These are phyloP conservation scores for Apotomis betuletana DNA, from an alignment of 2,888 invertebrate species.

Conservation along the genomic window DNA sequence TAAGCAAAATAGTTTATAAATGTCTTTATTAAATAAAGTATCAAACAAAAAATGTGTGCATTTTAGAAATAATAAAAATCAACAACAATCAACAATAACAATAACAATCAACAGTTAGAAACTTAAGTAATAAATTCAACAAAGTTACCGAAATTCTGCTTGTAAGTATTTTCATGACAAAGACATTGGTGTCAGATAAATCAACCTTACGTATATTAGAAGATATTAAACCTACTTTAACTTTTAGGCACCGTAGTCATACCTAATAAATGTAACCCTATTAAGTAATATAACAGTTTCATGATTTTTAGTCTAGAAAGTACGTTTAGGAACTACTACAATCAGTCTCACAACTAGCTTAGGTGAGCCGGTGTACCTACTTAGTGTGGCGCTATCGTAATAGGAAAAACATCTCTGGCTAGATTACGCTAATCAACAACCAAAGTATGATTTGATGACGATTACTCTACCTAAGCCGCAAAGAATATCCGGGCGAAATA, in stretches of 20 bases:
- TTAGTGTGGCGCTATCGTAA: not conserved
- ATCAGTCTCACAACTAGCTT: slow-evolving; percentile 1
- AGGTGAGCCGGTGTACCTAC: too few species aligned
- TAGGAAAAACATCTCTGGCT: slow-evolving; percentile 1
- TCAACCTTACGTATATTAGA: not conserved
- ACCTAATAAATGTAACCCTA: slow-evolving; percentile 1
- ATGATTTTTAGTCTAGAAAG: not conserved
- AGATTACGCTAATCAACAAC: too few species aligned
- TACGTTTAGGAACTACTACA: slow-evolving; percentile 2
- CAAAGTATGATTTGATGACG: too few species aligned
- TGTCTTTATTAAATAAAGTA: slow-evolving; percentile 2
- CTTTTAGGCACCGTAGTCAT: not conserved
- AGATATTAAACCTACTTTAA: not conserved
- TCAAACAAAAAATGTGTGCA: not conserved
- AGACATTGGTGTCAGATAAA: slow-evolving; percentile 1
- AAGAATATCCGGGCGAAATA: too few species aligned
- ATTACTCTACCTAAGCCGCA: too few species aligned
- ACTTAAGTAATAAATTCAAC: not conserved
- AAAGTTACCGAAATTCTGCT: slow-evolving; percentile 6
- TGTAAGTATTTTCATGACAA: slow-evolving; percentile 4
- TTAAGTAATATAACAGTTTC: slow-evolving; percentile 1
- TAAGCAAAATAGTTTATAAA: not conserved
- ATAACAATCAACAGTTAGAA: too few species aligned
- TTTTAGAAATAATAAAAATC: not conserved
- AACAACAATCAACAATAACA: too few species aligned